Evolutionary conservation across 2,113 vertebrate species (phyloP), one percentile per base, ranked within the genome.

Genomic region (Corythornis madagascariensis): DNA sequence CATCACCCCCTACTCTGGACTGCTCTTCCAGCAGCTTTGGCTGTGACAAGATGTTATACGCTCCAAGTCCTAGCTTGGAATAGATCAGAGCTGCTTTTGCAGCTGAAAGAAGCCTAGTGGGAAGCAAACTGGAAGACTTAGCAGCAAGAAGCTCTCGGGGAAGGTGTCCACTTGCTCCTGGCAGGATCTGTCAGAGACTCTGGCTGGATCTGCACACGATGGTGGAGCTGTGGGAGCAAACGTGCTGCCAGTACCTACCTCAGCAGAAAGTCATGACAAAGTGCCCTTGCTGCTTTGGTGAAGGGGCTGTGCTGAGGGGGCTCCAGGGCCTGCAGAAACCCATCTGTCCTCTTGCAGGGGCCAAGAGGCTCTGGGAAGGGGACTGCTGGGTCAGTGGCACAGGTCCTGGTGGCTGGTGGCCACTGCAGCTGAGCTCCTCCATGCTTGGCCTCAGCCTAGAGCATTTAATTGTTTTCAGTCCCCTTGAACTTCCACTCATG

Each of bases 321-420:
- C 24, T 50, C 26, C 82, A n/a, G 59, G 11, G 13, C 26, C 57
- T 40, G 43, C 79, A 60, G 73, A 40, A 64, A n/a, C 1, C 1
- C 14, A 2, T 59, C 29, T 47, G 42, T 47, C 56, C 25, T 26
- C 72, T 11, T 6, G 7, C 50, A 47, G 57, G 20, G 16, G 64
- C 28, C 2, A 2, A 11, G n/a, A 5, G 8, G 9, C 19, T 20
- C n/a, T 0, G 11, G 25, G 45, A n/a, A n/a, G 9, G 25, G 70
- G 21, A 38, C 65, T 4, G 6, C 26, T 28, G 31, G 24, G 12
- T 15, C 11, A 1, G 26, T n/a, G 43, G 10, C 69, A 60, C 17
- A 3, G 16, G 25, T 40, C 43, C 61, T 38, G 65, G 69, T n/a
- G 53, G n/a, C 31, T 83, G 72, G 10, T 57, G 57, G 35, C 35